Evolutionary conservation across 2,797 vertebrate species (phyloP), one percentile per base, ranked within the genome.

Genomic region (Anisognathus igniventris): DNA sequence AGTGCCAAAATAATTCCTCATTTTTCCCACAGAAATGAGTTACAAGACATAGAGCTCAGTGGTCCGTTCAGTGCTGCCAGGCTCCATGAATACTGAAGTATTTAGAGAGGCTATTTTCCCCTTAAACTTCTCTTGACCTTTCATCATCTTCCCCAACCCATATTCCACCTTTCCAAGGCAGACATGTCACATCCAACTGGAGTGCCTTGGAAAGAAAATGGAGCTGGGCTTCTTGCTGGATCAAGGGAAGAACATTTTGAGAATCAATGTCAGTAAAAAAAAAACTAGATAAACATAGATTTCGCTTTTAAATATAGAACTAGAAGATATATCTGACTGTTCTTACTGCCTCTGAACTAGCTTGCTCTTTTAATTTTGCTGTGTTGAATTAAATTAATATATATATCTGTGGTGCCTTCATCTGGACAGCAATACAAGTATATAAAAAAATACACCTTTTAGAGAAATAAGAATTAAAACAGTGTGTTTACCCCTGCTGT

Each of bases 41-140:
- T 58, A 85, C 37, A 90, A 73, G 51, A 17, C 48, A 85, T 78
- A 82, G 33, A 72, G 75, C 86, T 92, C 74, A 56, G 92, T 81
- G 73, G 77, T 86, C 90, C 89, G 28, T 72, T 79, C 58, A 70
- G 12, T 79, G 51, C 60, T 94, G 77, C 83, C 83, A 92, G 90
- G 74, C 39, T 73, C 40, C 39, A 11, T 56, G 77, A 92, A 85
- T 70, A 79, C 44, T 51, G 35, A 76, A 75, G 39, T 87, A 56
- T 81, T 93, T 88, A 72, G 71, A 84, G 31, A 91, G 30, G 25
- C 23, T 92, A 19, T 66, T 94, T 88, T 84, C 71, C 44, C 56
- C 64, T 93, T 91, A 66, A 93, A 93, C 71, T 87, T 92, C 56
- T 90, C 37, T 47, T 94, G 88, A 94, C 60, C 51, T 87, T 92